Evolutionary conservation across 64 coral and sea anemone species (phyloP).

Genomic region (Platygyra sinensis): DNA sequence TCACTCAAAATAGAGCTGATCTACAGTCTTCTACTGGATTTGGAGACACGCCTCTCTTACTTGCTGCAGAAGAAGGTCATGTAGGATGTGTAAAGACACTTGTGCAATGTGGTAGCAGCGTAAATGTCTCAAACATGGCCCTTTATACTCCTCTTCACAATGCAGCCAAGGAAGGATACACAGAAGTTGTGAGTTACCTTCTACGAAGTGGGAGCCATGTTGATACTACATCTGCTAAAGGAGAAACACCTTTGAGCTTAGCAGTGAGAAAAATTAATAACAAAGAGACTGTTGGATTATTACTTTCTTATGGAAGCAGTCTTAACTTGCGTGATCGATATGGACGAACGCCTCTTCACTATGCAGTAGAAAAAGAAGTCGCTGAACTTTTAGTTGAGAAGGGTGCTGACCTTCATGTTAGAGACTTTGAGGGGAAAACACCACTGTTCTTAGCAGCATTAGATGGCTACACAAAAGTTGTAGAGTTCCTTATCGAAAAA

Average conservation of each 20-base stretch:
- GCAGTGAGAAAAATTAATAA: constrained; percentile 44
- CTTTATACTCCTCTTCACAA: constrained; percentile 56
- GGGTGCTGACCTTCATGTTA: constrained; percentile 12
- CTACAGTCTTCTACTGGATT: constrained; percentile 26
- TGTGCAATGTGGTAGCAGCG: constrained; percentile 15
- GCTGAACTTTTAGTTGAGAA: constrained; percentile 48
- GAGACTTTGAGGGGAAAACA: constrained; percentile 43
- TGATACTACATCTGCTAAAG: not conserved
- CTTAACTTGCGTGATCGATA: constrained; percentile 11
- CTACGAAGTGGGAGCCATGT: constrained; percentile 28
- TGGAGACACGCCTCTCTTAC: constrained; percentile 52
- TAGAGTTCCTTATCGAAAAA: constrained; percentile 36
- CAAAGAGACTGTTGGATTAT: constrained; percentile 30
- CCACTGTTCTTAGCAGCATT: constrained; percentile 59
- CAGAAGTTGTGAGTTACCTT: constrained; percentile 25
- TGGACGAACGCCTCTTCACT: constrained; percentile 58
- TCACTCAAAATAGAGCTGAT: constrained; percentile 57
- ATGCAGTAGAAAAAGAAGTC: constrained; percentile 20
- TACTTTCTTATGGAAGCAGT: constrained; percentile 32
- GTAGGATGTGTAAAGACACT: constrained; percentile 43
- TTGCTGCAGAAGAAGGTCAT: constrained; percentile 60
- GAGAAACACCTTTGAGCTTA: constrained; percentile 44
- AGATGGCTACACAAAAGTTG: constrained; percentile 28
- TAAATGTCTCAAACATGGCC: constrained; percentile 36
- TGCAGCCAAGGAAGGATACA: constrained; percentile 44